Conservation (phyloP, 2,888 invertebrate genomes). For the Allygus modestus region DNA sequence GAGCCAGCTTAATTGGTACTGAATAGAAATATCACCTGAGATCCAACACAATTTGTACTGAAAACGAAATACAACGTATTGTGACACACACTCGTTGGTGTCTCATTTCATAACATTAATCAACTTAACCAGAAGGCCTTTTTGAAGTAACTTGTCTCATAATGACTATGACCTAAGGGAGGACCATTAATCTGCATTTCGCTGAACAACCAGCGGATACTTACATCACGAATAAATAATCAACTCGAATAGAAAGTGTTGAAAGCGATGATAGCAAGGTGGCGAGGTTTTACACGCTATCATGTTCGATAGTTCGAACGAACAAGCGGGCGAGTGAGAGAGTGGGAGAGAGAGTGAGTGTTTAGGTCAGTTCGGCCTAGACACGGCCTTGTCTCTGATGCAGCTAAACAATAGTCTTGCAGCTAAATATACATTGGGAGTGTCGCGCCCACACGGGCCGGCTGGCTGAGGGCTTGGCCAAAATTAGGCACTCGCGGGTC, state of each 20-base stretch:
- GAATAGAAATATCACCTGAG: too few relatives aligned
- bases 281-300: neutral
- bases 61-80: too few relatives aligned
- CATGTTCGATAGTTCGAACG: neutral
- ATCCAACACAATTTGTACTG: too few relatives aligned
- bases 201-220: too few relatives aligned
- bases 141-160: too few relatives aligned
- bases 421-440: constrained; percentile 30
- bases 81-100: too few relatives aligned
- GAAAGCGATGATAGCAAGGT: constrained; percentile 5
- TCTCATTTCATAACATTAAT: too few relatives aligned
- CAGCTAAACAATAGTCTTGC: constrained; percentile 35
- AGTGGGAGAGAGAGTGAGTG: neutral
- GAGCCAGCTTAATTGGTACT: too few relatives aligned
- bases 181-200: too few relatives aligned
- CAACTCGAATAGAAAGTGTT: neutral
- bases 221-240: neutral
- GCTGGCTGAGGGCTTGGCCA: neutral
- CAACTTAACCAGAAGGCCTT: too few relatives aligned
- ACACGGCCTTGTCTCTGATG: constrained; percentile 24
- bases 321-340: neutral
- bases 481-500: neutral
- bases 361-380: constrained; percentile 44
- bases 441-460: neutral
- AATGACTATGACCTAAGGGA: too few relatives aligned